Evolutionary conservation across 2,888 invertebrate species (phyloP).

Genomic region (Synergus laeviventris): DNA sequence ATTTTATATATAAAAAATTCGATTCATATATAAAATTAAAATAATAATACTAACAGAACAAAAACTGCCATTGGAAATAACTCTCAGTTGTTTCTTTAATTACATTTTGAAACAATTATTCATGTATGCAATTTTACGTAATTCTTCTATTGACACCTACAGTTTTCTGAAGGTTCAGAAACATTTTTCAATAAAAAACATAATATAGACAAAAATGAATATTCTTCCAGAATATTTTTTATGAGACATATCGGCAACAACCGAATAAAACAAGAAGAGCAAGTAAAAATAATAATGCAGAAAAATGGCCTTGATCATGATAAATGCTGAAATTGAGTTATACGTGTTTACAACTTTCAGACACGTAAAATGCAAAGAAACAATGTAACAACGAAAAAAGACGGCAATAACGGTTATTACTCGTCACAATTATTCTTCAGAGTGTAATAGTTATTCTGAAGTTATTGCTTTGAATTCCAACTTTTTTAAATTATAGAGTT

Average conservation of each 20-base stretch:
- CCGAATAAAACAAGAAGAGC: slow-evolving; percentile 16
- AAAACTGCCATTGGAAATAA: neutral
- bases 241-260: neutral
- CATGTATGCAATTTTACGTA: neutral
- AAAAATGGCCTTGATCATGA: slow-evolving; percentile 28
- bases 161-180: neutral
- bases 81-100: neutral
- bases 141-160: neutral
- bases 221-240: neutral
- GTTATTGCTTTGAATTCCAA: neutral
- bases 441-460: neutral
- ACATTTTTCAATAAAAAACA: neutral
- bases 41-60: neutral
- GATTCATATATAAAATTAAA: neutral
- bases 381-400: neutral
- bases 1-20: neutral
- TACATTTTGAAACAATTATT: neutral
- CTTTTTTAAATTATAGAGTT: neutral
- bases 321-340: slow-evolving; percentile 21
- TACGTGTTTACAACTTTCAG: slow-evolving; percentile 31
- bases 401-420: neutral
- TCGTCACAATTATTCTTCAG: neutral
- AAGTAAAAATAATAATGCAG: slow-evolving; percentile 3
- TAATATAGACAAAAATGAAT: neutral
- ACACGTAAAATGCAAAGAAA: slow-evolving; percentile 39